Percentiles rank a stretch among this genome's conserved stretches.
phyloP scores from a whole-genome alignment of 2,113 vertebrate species.

The Entelurus aequoreus region DNA sequence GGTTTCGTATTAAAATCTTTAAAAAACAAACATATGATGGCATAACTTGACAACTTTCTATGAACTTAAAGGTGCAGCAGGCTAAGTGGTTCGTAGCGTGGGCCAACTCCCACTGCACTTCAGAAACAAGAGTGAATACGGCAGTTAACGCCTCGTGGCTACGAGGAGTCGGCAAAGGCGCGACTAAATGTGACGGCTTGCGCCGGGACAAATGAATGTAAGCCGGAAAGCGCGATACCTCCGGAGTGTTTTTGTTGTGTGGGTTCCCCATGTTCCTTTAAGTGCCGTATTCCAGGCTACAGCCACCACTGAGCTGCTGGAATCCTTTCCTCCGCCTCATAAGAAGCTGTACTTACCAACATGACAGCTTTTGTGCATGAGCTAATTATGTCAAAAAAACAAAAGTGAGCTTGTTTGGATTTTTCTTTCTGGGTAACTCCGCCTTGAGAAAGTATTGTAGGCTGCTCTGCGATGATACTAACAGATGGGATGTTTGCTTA shows the following conservation, averaged over 20 bases:
- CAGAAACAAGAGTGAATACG: constrained; percentile 84
- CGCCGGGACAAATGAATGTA: constrained; percentile 88
- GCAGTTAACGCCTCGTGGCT: constrained; percentile 83
- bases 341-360: constrained; percentile 73
- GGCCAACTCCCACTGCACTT: constrained; percentile 81
- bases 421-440: neutral
- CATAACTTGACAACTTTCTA: no score
- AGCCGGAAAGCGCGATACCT: no score
- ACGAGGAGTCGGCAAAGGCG: constrained; percentile 77
- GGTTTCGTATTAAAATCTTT: no score
- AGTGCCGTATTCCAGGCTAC: constrained; percentile 79
- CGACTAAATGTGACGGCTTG: constrained; percentile 85
- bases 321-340: constrained; percentile 69
- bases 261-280: constrained; percentile 81
- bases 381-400: constrained; percentile 75
- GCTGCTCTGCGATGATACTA: neutral
- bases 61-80: no score
- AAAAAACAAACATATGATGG: no score
- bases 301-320: constrained; percentile 79
- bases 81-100: constrained; percentile 18
- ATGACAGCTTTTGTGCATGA: constrained; percentile 74
- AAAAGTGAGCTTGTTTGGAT: neutral
- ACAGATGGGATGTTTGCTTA: neutral
- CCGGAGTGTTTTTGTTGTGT: no score
- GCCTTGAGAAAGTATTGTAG: neutral